Conservation (phyloP, 2,888 invertebrate species). For the Melieria crassipennis region DNA sequence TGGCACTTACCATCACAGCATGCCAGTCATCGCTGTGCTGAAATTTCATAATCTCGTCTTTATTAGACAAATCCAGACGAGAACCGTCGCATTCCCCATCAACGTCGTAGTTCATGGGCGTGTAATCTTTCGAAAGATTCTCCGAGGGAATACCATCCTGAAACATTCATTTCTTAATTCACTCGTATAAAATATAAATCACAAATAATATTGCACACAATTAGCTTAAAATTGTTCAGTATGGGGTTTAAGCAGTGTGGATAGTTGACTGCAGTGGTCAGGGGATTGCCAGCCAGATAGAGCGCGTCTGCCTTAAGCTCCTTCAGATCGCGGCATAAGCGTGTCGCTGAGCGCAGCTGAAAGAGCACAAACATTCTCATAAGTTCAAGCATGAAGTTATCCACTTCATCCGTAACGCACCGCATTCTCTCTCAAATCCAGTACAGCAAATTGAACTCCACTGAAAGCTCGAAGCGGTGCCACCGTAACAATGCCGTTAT, state of each 20-base stretch:
- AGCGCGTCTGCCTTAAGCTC: conserved; percentile 53
- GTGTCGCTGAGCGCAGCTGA: conserved; percentile 48
- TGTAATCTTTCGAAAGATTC: conserved; percentile 53
- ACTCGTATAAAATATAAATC: background rate
- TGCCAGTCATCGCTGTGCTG: conserved; percentile 58
- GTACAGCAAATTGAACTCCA: conserved; percentile 51
- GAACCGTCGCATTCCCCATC: conserved; percentile 48
- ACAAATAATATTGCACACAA: conserved; percentile 42
- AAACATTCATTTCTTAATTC: background rate
- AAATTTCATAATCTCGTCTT: conserved; percentile 46
- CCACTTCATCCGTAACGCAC: conserved; percentile 40
- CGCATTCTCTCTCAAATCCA: conserved; percentile 55
- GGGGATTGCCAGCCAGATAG: conserved; percentile 53
- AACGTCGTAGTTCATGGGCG: conserved; percentile 51
- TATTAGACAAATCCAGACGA: conserved; percentile 50
- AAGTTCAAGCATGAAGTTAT: background rate
- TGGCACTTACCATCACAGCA: conserved; percentile 51
- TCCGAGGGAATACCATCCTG: conserved; percentile 57
- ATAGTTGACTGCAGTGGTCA: conserved; percentile 51
- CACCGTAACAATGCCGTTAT: conserved; percentile 52
- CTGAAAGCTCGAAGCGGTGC: conserved; percentile 52
- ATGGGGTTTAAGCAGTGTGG: conserved; percentile 54
- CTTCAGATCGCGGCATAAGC: conserved; percentile 53
- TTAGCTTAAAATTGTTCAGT: conserved; percentile 51
- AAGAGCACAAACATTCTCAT: background rate